Conservation (phyloP, 2,113 vertebrate species). For the Antechinus stuartii region DNA sequence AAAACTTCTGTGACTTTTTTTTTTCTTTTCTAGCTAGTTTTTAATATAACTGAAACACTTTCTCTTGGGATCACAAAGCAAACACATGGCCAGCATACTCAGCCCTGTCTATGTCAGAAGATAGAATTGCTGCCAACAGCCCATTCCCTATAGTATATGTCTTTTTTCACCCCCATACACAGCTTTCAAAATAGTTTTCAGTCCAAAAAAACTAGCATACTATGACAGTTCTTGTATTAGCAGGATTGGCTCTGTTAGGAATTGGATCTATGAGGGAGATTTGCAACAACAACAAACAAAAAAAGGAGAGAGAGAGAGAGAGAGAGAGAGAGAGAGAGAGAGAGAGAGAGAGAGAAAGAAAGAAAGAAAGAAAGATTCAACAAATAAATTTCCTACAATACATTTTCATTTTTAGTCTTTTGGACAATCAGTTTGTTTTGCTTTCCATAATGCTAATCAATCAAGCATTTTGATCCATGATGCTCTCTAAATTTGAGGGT, state of each 20-base stretch:
- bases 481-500: background rate
- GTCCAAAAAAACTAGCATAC: slow-evolving; percentile 51
- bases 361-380: slow-evolving; percentile 58
- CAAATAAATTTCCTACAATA: slow-evolving; percentile 61
- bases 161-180: slow-evolving; percentile 67
- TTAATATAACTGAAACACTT: slow-evolving; percentile 63
- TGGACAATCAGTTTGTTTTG: slow-evolving; percentile 4
- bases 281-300: slow-evolving; percentile 19
- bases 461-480: background rate
- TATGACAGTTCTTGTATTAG: slow-evolving; percentile 56
- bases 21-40: slow-evolving; percentile 64
- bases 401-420: slow-evolving; percentile 62
- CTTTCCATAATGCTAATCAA: slow-evolving; percentile 51
- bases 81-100: slow-evolving; percentile 57
- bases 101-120: slow-evolving; percentile 47
- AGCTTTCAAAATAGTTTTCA: slow-evolving; percentile 76
- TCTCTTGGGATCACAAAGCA: slow-evolving; percentile 55
- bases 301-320: background rate
- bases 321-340: slow-evolving; percentile 37
- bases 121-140: slow-evolving; percentile 57
- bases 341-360: background rate
- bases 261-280: slow-evolving; percentile 66
- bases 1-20: slow-evolving; percentile 60
- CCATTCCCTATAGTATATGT: slow-evolving; percentile 58
- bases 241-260: slow-evolving; percentile 65